phyloP scores from a whole-genome alignment of 2,113 vertebrate genomes.

The Paramormyrops kingsleyae region DNA sequence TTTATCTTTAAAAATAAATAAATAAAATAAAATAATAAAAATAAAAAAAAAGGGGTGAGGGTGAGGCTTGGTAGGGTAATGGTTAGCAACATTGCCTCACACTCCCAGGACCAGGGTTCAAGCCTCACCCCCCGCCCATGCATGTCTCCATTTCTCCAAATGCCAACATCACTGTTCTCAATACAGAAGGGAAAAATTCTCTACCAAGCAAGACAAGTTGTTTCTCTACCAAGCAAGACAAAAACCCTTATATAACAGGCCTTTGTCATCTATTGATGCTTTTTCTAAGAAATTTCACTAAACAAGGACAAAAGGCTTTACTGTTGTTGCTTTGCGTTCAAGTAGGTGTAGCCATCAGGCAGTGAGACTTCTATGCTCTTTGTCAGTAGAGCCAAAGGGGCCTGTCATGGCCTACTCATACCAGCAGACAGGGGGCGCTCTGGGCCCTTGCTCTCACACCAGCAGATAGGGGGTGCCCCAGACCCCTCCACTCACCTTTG shows the following conservation, averaged over 20 bases:
- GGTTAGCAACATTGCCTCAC: no score
- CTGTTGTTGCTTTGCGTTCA: background rate
- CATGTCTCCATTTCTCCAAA: background rate
- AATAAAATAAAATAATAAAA: no score
- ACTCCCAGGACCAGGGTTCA: no score
- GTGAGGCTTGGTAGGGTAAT: no score
- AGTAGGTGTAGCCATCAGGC: background rate
- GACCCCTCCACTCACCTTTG: constrained; percentile 64
- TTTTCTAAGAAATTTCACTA: background rate
- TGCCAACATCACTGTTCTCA: background rate
- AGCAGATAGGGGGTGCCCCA: background rate
- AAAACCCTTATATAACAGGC: background rate
- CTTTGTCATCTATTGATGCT: background rate
- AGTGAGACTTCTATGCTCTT: background rate
- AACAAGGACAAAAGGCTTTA: background rate
- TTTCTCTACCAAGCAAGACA: background rate
- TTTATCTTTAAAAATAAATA: no score
- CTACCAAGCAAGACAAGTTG: background rate
- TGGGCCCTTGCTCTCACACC: background rate
- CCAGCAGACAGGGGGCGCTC: no score
- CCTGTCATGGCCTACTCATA: background rate
- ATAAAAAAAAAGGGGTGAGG: no score
- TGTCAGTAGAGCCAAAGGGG: background rate
- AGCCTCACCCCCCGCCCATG: no score
- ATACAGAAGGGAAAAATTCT: background rate